These are phyloP conservation scores for Hoplodrina ambigua DNA, from an alignment of 2,888 invertebrate species.

Conservation along the genomic window DNA sequence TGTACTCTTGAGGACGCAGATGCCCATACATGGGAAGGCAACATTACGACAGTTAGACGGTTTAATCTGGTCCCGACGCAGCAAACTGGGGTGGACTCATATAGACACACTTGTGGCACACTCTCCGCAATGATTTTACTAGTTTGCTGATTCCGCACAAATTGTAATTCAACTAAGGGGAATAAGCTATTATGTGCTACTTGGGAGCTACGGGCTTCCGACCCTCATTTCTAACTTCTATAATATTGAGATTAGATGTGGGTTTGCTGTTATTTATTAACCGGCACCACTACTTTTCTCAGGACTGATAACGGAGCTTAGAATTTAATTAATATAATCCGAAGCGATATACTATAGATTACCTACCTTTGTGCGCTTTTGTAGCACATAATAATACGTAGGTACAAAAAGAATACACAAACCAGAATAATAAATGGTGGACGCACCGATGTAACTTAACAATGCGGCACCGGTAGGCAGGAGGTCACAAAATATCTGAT, in stretches of 20 bases:
- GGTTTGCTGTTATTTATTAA: slow-evolving; percentile 7
- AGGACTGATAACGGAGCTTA: slow-evolving; percentile 22
- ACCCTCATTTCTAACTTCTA: slow-evolving; percentile 33
- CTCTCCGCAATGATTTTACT: slow-evolving; percentile 50
- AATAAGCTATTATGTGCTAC: slow-evolving; percentile 45
- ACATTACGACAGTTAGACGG: slow-evolving; percentile 73
- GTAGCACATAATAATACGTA: neutral
- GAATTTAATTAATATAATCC: slow-evolving; percentile 10
- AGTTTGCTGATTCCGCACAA: slow-evolving; percentile 55
- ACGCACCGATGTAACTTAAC: slow-evolving; percentile 14
- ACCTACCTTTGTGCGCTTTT: neutral
- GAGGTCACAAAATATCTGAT: slow-evolving; percentile 15
- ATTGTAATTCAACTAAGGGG: slow-evolving; percentile 41
- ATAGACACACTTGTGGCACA: slow-evolving; percentile 58
- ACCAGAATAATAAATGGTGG: slow-evolving; percentile 6
- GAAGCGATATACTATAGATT: slow-evolving; percentile 7
- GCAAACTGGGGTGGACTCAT: slow-evolving; percentile 62
- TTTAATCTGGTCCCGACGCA: slow-evolving; percentile 73
- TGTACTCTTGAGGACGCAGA: slow-evolving; percentile 81
- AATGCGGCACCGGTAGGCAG: slow-evolving; percentile 8
- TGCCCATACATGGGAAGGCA: slow-evolving; percentile 79
- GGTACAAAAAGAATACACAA: neutral
- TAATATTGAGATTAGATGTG: slow-evolving; percentile 26
- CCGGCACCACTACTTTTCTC: slow-evolving; percentile 3
- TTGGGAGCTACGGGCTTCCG: slow-evolving; percentile 27